A percentile compares a stretch with the other conserved stretches of the same genome.
phyloP scores from a whole-genome alignment of 2,113 vertebrate genomes.

The Mobula hypostoma region DNA sequence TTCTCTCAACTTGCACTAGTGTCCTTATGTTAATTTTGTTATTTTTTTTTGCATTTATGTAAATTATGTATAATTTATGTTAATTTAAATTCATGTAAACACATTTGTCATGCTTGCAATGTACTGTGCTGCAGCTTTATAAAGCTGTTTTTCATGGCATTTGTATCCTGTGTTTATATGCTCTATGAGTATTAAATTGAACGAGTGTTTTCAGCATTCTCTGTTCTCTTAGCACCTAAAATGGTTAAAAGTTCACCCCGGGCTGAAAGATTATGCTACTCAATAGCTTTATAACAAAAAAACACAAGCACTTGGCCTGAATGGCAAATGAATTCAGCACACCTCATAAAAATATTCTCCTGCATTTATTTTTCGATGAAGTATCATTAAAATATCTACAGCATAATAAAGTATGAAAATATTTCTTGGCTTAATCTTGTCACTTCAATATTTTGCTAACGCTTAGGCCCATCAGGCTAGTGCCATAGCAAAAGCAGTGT shows the following conservation, averaged over 20 bases:
- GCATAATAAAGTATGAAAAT: not conserved
- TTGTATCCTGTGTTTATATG: no score
- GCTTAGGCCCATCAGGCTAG: not conserved
- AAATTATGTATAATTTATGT: no score
- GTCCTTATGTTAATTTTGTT: no score
- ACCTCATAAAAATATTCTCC: not conserved
- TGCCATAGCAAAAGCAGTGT: not conserved
- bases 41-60: no score
- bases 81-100: no score
- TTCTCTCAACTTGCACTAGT: no score
- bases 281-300: not conserved
- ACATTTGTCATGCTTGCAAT: no score
- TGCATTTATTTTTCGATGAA: conserved; percentile 4
- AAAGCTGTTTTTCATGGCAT: no score
- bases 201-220: no score
- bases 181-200: no score
- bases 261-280: not conserved
- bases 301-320: not conserved
- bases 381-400: not conserved
- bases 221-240: not conserved
- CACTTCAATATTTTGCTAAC: not conserved
- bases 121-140: no score
- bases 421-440: not conserved
- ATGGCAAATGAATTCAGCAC: not conserved
- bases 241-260: not conserved